Base-by-base conservation (phyloP, 30 jellyfish, hydroid and myxozoan genomes). In the Kudoa iwatai region DNA sequence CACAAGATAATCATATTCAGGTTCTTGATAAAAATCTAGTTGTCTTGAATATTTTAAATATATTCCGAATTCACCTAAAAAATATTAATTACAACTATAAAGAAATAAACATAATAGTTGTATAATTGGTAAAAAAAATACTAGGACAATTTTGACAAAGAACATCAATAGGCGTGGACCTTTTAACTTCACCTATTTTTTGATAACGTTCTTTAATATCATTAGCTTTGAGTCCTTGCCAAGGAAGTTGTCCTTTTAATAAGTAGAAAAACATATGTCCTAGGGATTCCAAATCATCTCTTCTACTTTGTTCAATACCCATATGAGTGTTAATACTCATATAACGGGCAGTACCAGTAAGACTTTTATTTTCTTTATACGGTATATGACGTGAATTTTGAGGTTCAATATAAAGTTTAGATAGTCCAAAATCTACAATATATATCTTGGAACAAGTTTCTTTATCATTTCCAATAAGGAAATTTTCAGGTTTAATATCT, bases 221-320 rank as follows among this genome's bases (percentile, higher is more conserved):
- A 24, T 83, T 86, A 25, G 92, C 92, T 85, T 69, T 40, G 42
- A 74, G 47, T 21, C 94, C 94, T 39, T 74, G 94, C 94, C 94
- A 74, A 26, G 94, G 94, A 34, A 74, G 42, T 24, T 83, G 56
- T 17, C 84, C 54, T 20, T 87, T 34, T 53, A 60, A 60, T 47
- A 74, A 74, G 25, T 74, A 74, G 84, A 74, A 60, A 39, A 74
- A 55, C 1, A 74, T 87, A 41, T 74, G 61, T 19, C 94, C 87
- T 24, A 74, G 64, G 6, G 94, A 62, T 33, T 74, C 94, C 94
- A 74, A 60, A 43, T 74, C 94, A 57, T 74, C 94, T 25, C 94
- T 74, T 17, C 94, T 87, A 9, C 94, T 74, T 28, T 28, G 36
- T 28, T 28, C 36, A 6, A 13, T 28, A 40, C 88, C 96, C 21